Conservation (phyloP, 2,113 vertebrate species). For the Nothobranchius furzeri region DNA sequence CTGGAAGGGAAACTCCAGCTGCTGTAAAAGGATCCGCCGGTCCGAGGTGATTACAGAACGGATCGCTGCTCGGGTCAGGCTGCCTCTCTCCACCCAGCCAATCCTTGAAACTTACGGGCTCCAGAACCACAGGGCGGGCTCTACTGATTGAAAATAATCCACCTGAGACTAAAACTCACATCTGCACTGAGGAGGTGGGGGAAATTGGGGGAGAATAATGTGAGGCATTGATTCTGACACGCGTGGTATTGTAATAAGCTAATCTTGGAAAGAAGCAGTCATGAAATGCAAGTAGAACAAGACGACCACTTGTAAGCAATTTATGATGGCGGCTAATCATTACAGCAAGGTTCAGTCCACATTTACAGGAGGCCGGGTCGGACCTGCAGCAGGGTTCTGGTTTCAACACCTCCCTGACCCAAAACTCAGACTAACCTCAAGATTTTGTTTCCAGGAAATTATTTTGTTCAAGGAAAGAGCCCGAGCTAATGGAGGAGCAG, state of each 20-base stretch:
- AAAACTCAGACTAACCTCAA: slow-evolving; percentile 11
- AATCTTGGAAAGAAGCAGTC: slow-evolving; percentile 49
- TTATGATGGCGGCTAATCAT: slow-evolving; percentile 51
- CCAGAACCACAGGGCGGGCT: slow-evolving; percentile 18
- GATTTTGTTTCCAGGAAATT: slow-evolving; percentile 3
- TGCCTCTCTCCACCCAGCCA: slow-evolving; percentile 45
- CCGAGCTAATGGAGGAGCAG: background rate
- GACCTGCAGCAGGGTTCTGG: slow-evolving; percentile 4
- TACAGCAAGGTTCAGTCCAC: slow-evolving; percentile 39
- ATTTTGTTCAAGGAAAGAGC: slow-evolving; percentile 18
- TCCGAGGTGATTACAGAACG: slow-evolving; percentile 66
- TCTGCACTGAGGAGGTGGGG: slow-evolving; percentile 25
- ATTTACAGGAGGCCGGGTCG: slow-evolving; percentile 7
- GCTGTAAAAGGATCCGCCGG: slow-evolving; percentile 60
- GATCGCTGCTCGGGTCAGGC: slow-evolving; percentile 63
- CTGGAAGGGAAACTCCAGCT: slow-evolving; percentile 56
- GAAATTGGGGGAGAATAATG: slow-evolving; percentile 36
- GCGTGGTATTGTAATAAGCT: slow-evolving; percentile 58
- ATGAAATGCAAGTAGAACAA: slow-evolving; percentile 34
- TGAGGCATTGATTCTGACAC: slow-evolving; percentile 63
- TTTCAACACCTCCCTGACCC: slow-evolving; percentile 5
- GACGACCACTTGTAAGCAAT: slow-evolving; percentile 54
- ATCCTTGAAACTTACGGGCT: slow-evolving; percentile 46
- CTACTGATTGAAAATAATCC: slow-evolving; percentile 60
- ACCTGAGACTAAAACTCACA: slow-evolving; percentile 57